A percentile compares a stretch with the other conserved stretches of the same genome.
These are phyloP conservation scores for Chlamydotis undulata DNA, from an alignment of 2,113 vertebrate species.

Conservation along the genomic window DNA sequence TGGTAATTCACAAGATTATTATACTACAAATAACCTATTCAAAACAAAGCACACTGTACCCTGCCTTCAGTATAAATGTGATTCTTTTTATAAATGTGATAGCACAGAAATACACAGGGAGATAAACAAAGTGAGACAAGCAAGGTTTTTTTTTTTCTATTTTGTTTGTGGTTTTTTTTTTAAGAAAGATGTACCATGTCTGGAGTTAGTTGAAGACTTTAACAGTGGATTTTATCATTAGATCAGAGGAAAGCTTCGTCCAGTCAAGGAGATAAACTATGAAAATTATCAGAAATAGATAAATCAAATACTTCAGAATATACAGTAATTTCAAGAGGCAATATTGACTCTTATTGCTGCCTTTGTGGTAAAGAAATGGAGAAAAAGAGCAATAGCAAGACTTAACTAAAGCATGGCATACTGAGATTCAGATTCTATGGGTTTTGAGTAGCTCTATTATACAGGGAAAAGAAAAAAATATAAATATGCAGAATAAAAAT, in stretches of 20 bases:
- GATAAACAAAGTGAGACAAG: not conserved
- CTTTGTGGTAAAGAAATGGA: not conserved
- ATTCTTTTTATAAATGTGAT: conserved; percentile 1
- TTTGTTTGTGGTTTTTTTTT: not conserved
- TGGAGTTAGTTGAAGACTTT: not conserved
- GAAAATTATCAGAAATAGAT: not conserved
- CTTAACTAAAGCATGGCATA: not conserved
- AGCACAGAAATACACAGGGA: not conserved
- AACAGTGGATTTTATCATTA: not conserved
- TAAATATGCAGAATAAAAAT: not conserved
- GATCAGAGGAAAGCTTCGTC: not conserved
- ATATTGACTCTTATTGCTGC: not conserved
- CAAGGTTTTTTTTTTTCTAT: not conserved
- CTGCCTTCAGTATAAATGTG: conserved; percentile 2
- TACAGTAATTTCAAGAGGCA: not conserved
- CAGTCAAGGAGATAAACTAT: not conserved
- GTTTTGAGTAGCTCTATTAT: not conserved
- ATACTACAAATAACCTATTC: conserved; percentile 47
- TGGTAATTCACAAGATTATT: conserved; percentile 48
- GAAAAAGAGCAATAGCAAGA: not conserved
- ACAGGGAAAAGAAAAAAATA: not conserved
- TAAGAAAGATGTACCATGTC: not conserved
- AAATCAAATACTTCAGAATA: not conserved
- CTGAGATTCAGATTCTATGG: not conserved
- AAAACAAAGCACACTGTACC: conserved; percentile 9